Percentiles rank a stretch among this genome's conserved stretches.
phyloP scores from a whole-genome alignment of 2,797 vertebrate species.

The Knipowitschia caucasica region DNA sequence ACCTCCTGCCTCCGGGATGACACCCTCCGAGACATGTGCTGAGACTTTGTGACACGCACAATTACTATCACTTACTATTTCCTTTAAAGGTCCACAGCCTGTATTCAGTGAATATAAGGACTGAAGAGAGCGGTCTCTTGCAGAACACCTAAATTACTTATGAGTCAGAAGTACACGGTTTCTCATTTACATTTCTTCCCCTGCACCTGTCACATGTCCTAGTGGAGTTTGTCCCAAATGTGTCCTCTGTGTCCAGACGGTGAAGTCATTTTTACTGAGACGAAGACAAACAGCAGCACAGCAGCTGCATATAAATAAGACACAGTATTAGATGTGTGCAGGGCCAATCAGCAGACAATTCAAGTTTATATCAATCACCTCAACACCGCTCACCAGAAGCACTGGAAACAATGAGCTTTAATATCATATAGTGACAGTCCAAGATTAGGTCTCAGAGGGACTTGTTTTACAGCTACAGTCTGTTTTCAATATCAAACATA shows the following conservation, averaged over 20 bases:
- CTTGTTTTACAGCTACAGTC: too few relatives aligned
- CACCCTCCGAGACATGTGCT: slow-evolving; percentile 20
- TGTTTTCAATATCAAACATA: too few relatives aligned
- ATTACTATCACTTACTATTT: slow-evolving; percentile 9
- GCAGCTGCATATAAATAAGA: slow-evolving; percentile 19
- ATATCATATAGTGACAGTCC: too few relatives aligned
- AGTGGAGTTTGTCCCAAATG: slow-evolving; percentile 36
- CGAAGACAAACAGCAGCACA: slow-evolving; percentile 31
- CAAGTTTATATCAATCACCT: slow-evolving; percentile 40
- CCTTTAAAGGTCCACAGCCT: slow-evolving; percentile 14
- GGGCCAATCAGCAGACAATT: slow-evolving; percentile 42
- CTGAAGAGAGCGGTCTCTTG: slow-evolving; percentile 49
- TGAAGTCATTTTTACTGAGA: slow-evolving; percentile 21
- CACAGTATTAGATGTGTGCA: slow-evolving; percentile 35
- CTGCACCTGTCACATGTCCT: slow-evolving; percentile 34
- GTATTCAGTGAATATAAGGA: slow-evolving; percentile 18
- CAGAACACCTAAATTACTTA: slow-evolving; percentile 61
- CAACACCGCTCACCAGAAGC: slow-evolving; percentile 9
- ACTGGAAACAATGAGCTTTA: not conserved
- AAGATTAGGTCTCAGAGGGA: too few relatives aligned
- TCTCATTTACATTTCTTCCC: slow-evolving; percentile 21
- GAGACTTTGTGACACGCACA: slow-evolving; percentile 26
- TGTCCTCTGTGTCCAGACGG: slow-evolving; percentile 41
- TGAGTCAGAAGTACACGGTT: slow-evolving; percentile 53
- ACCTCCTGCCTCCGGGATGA: slow-evolving; percentile 51